These are phyloP conservation scores for Hyperoplus lanceolatus DNA, from an alignment of 2,797 vertebrate genomes.

Conservation along the genomic window DNA sequence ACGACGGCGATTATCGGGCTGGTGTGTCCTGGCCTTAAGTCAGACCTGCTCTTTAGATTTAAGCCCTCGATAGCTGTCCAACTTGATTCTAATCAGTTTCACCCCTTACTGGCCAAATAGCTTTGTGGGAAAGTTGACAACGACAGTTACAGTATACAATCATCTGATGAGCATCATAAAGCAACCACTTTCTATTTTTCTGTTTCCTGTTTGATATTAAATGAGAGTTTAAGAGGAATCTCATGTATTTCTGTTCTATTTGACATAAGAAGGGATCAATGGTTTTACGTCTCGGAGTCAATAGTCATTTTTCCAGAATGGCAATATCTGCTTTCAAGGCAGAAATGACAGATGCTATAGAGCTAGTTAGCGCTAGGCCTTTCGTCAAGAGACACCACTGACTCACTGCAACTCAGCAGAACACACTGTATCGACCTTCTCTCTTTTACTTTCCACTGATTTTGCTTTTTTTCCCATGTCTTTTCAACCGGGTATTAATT, in stretches of 20 bases:
- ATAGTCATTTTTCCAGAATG: constrained; percentile 18
- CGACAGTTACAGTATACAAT: too few relatives aligned
- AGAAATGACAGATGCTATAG: not conserved
- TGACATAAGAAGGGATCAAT: not conserved
- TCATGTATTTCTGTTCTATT: not conserved
- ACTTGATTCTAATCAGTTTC: not conserved
- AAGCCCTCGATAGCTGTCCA: not conserved
- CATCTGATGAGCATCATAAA: too few relatives aligned
- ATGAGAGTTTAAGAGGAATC: not conserved
- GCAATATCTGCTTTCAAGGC: constrained; percentile 12
- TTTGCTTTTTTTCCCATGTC: constrained; percentile 46
- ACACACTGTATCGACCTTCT: constrained; percentile 17
- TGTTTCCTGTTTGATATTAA: not conserved
- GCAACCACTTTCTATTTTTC: not conserved
- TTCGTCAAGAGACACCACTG: constrained; percentile 23
- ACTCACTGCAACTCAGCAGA: constrained; percentile 41
- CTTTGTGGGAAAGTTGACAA: too few relatives aligned
- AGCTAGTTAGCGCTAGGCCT: constrained; percentile 21
- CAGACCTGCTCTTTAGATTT: not conserved
- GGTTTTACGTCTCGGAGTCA: constrained; percentile 28
- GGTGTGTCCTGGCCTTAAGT: too few relatives aligned
- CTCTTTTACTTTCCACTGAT: constrained; percentile 20
- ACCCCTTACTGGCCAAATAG: not conserved
- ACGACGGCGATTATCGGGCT: too few relatives aligned
- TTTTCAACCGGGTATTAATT: constrained; percentile 74